phyloP scores from a whole-genome alignment of 2,113 vertebrate genomes.

The Grammomys dolichurus region DNA sequence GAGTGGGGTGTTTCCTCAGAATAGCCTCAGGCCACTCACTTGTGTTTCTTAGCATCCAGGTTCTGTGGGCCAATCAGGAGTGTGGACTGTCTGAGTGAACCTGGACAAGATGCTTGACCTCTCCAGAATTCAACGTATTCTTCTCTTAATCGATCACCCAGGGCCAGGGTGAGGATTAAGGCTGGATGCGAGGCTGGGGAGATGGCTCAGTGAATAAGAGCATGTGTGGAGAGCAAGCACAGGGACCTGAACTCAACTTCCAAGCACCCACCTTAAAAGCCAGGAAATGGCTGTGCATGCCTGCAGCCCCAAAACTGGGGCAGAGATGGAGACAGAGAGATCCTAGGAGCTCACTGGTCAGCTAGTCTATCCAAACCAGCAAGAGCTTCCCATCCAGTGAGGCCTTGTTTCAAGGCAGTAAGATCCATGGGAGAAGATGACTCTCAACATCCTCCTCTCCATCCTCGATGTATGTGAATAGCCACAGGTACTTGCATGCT shows the following conservation, averaged over 20 bases:
- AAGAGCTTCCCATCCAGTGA: not conserved
- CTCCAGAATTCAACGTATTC: not conserved
- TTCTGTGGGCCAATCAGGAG: not conserved
- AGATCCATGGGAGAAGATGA: not conserved
- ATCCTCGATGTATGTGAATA: not conserved
- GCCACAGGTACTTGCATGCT: not conserved
- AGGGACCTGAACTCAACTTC: not conserved
- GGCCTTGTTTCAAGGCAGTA: not conserved
- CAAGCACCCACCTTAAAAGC: not conserved
- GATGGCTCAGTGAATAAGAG: not conserved
- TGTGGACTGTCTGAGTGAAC: not conserved
- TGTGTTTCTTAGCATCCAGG: not conserved
- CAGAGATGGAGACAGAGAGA: not conserved
- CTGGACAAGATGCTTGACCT: not conserved
- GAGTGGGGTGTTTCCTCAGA: slow-evolving; percentile 40
- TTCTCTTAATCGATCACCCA: not conserved
- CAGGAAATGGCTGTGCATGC: no score
- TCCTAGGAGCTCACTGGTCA: not conserved
- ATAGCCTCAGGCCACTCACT: not conserved
- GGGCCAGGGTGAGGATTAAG: not conserved
- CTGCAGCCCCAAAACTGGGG: no score
- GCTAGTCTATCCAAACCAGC: not conserved
- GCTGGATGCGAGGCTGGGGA: not conserved
- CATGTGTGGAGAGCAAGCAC: no score
- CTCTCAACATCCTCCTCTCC: not conserved